Evolutionary conservation across 2,113 vertebrate genomes (phyloP), one percentile per base, ranked within the genome.

Genomic region (Cyphomyrus discorhynchus): DNA sequence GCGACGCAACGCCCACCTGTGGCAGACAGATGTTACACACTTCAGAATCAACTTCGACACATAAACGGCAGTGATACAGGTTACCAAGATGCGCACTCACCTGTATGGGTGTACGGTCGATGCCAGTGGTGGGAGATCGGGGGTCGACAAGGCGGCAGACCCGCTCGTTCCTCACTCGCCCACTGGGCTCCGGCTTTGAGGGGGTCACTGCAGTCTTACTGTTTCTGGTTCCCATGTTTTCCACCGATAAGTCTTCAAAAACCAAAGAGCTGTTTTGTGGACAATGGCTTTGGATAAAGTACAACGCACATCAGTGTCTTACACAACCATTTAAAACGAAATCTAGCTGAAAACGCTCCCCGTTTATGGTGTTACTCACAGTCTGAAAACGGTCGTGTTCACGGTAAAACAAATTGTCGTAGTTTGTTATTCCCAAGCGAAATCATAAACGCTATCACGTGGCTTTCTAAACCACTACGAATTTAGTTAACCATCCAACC

Each of bases 41-140:
- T 66, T 58, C 56, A 42, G 15, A 77, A 15, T 39, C 5, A 39
- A 39, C 31, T 5, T 39, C 13, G 17, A 39, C 74, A 19, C 5
- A 42, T 19, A 39, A 39, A 80, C 74, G 11, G 15, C 35, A 80
- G 31, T 66, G 10, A 56, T 15, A 2, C 10, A 15, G 9, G 17
- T 74, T 21, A 52, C 4, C 83, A 27, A 17, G 45, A 21, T 3
- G 8, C 58, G 19, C 47, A 47, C 47, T 39, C 89, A 96, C 95
- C 93, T 96, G 95, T 89, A 96, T 95, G 53, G 95, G 98, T 4
- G 98, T 98, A 53, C 98, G 96, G 80, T 94, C 91, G 53, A 99
- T 95, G 1, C 92, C 96, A 0, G 92, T 90, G 3, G 96, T 97
- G 0, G 98, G 98, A 10, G 98, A 99, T 8, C 98, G 97, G 5